phyloP scores from a whole-genome alignment of 1,140 invertebrate genomes.

The Eriocheir sinensis region DNA sequence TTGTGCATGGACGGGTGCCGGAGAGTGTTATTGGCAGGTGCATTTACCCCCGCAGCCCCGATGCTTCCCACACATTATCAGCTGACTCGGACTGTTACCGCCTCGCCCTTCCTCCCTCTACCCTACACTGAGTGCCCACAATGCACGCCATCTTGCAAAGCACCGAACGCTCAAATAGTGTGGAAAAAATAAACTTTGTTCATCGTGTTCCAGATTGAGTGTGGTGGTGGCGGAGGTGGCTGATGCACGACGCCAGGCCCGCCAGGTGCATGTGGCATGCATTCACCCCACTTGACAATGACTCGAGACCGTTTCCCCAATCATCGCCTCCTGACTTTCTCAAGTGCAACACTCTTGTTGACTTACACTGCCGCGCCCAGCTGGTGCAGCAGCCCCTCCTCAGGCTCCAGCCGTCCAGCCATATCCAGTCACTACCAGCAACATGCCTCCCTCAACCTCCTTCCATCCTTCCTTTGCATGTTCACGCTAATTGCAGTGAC shows the following conservation, averaged over 20 bases:
- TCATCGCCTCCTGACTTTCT: conserved; percentile 31
- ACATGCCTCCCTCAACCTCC: neutral
- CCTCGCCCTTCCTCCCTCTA: neutral
- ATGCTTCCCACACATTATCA: neutral
- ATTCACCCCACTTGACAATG: conserved; percentile 9
- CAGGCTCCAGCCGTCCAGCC: too few species aligned
- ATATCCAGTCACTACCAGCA: too few species aligned
- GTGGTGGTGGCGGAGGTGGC: conserved; percentile 24
- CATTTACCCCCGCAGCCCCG: neutral
- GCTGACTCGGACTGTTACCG: neutral
- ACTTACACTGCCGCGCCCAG: neutral
- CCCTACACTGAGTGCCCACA: neutral
- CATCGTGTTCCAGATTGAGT: conserved; percentile 19
- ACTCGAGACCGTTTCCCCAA: conserved; percentile 19
- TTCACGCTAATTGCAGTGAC: neutral
- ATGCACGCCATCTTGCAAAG: neutral
- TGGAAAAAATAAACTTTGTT: neutral
- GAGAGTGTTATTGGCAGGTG: neutral
- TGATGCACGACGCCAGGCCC: conserved; percentile 6
- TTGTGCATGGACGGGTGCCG: conserved; percentile 45
- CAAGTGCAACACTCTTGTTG: conserved; percentile 4
- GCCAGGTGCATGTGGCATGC: conserved; percentile 49
- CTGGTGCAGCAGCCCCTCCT: too few species aligned
- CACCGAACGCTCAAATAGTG: neutral
- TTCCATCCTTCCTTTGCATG: neutral